Evolutionary conservation across 2,113 vertebrate genomes (phyloP).

Genomic region (Formicarius rufipectus): DNA sequence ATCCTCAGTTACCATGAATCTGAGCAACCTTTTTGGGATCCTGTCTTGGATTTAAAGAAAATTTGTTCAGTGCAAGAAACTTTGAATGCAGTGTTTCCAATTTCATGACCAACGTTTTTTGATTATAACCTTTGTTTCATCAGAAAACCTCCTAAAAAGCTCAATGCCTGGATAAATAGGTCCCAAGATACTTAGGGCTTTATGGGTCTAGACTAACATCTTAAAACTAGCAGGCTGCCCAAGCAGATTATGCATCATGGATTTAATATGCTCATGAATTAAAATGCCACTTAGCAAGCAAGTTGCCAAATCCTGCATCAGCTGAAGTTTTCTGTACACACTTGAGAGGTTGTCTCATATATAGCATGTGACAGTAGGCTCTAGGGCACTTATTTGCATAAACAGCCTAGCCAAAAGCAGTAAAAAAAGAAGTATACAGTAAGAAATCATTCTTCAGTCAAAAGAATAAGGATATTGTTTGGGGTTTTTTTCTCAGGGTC

Average conservation of each 20-base stretch:
- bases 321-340: not conserved
- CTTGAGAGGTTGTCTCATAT: not conserved
- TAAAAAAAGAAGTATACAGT: not conserved
- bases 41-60: not conserved
- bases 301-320: not conserved
- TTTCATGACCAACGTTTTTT: not conserved
- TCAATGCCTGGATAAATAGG: not conserved
- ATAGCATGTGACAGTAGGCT: not conserved
- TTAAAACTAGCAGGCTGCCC: slow-evolving; percentile 30
- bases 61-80: not conserved
- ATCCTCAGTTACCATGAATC: not conserved
- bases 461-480: not conserved
- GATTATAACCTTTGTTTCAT: not conserved
- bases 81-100: not conserved
- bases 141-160: not conserved
- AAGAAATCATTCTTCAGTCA: not conserved
- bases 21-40: not conserved
- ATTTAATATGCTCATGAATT: slow-evolving; percentile 35
- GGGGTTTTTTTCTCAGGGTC: not conserved
- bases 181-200: slow-evolving; percentile 28
- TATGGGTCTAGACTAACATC: slow-evolving; percentile 55
- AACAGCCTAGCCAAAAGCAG: not conserved
- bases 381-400: not conserved
- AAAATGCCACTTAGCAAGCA: slow-evolving; percentile 1
- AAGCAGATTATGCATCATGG: not conserved